Conservation (phyloP, 1,140 invertebrate species). For the Leptoteleia sp. region DNA sequence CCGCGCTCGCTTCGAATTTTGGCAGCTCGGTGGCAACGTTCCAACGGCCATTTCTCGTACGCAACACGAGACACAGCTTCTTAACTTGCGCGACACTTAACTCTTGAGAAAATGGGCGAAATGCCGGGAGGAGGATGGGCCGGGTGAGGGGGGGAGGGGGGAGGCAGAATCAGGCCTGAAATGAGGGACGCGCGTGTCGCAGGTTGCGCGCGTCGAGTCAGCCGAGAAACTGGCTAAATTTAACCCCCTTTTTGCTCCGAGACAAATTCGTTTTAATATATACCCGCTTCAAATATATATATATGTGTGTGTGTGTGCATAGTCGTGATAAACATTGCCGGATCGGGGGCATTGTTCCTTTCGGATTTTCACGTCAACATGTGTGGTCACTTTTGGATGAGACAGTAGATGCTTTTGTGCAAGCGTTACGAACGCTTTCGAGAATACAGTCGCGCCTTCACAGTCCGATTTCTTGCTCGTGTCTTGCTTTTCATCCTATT, state of each 20-base stretch:
- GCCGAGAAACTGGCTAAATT: conserved; percentile 32
- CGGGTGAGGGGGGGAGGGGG: too few relatives aligned
- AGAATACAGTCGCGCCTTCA: conserved; percentile 13
- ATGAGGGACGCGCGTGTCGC: conserved; percentile 12
- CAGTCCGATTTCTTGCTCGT: conserved; percentile 15
- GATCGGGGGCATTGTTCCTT: conserved; percentile 27
- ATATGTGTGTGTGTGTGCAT: too few relatives aligned
- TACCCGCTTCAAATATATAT: too few relatives aligned
- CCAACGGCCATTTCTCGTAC: conserved; percentile 55
- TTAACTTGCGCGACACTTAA: conserved; percentile 35
- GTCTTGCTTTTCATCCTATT: not conserved
- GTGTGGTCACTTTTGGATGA: conserved; percentile 27
- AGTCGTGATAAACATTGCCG: conserved; percentile 5
- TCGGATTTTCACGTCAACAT: conserved; percentile 14
- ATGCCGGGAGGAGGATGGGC: too few relatives aligned
- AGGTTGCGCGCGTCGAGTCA: not conserved
- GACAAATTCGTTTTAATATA: too few relatives aligned
- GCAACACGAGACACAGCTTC: conserved; percentile 36
- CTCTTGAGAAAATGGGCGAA: conserved; percentile 11
- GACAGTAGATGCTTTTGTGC: conserved; percentile 13
- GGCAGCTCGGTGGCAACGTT: conserved; percentile 66
- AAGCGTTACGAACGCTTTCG: not conserved
- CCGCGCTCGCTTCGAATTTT: conserved; percentile 58
- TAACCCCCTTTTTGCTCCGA: too few relatives aligned
- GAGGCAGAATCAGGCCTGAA: conserved; percentile 9